Evolutionary conservation across 2,113 vertebrate genomes (phyloP).

Genomic region (Callocephalon fimbriatum): DNA sequence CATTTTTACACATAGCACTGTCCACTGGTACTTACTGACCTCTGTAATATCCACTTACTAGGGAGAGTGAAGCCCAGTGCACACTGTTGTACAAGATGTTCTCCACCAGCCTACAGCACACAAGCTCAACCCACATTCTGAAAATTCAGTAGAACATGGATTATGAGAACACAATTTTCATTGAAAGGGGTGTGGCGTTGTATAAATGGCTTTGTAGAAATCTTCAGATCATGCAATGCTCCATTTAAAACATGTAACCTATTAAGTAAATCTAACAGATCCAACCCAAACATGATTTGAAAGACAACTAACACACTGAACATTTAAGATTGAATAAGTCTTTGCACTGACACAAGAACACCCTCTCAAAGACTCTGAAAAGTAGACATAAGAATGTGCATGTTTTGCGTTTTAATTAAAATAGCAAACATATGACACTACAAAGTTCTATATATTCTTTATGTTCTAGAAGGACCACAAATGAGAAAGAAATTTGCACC

Average conservation of each 20-base stretch:
- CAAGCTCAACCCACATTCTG: not conserved
- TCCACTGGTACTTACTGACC: not conserved
- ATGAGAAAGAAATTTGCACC: not conserved
- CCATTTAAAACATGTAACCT: not conserved
- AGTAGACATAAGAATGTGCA: fast-evolving
- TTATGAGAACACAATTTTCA: not conserved
- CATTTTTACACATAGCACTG: not conserved
- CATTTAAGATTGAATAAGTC: not conserved
- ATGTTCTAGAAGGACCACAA: not conserved
- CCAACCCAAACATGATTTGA: not conserved
- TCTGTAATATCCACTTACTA: not conserved
- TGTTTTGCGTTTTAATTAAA: not conserved
- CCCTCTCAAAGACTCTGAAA: not conserved
- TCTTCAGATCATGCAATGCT: not conserved
- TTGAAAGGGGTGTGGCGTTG: not conserved
- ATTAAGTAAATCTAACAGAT: not conserved
- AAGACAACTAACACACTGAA: not conserved
- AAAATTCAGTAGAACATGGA: not conserved
- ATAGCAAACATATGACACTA: fast-evolving
- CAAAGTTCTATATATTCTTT: not conserved
- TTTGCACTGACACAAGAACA: not conserved
- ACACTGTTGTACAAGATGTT: not conserved
- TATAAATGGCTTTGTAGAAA: not conserved
- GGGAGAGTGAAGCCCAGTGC: fast-evolving
- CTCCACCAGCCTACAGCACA: not conserved